Evolutionary conservation across 2,888 invertebrate genomes (phyloP).

Genomic region (Trilocha varians): DNA sequence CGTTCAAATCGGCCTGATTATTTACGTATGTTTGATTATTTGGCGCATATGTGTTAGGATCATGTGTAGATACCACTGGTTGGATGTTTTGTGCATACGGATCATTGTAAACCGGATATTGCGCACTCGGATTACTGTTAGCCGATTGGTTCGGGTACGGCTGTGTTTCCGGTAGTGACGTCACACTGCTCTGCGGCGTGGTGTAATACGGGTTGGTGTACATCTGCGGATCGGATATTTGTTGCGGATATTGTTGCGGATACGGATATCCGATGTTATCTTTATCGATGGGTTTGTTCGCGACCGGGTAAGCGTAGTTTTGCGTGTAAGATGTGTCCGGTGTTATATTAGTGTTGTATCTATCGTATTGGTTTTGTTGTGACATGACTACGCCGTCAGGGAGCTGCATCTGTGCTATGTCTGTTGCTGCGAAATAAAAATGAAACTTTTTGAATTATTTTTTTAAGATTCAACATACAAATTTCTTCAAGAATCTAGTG

Average conservation of each 20-base stretch:
- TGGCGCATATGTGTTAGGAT: conserved; percentile 20
- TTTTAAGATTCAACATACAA: background rate
- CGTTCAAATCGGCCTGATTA: conserved; percentile 36
- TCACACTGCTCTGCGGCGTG: conserved; percentile 38
- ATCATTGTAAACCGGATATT: conserved; percentile 20
- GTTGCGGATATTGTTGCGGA: conserved; percentile 42
- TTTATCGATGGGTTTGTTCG: conserved; percentile 39
- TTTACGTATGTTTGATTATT: conserved; percentile 19
- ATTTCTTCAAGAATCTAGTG: no score
- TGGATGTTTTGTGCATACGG: conserved; percentile 18
- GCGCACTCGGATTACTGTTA: conserved; percentile 7
- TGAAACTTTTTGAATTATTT: conserved; percentile 1
- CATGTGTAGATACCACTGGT: conserved; percentile 1
- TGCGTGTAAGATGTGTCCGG: conserved; percentile 35
- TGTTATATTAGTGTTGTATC: conserved; percentile 32
- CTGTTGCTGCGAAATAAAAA: conserved; percentile 42
- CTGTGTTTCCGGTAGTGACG: conserved; percentile 45
- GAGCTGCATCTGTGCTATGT: conserved; percentile 43
- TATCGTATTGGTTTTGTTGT: conserved; percentile 35
- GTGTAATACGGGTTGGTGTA: conserved; percentile 53
- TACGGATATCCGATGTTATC: conserved; percentile 45
- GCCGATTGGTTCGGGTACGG: conserved; percentile 6
- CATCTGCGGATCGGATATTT: conserved; percentile 32
- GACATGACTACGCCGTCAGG: conserved; percentile 53
- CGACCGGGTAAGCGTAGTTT: conserved; percentile 35